Evolutionary conservation across 2,888 invertebrate genomes (phyloP).

Genomic region (Hirtodrosophila trivittata): DNA sequence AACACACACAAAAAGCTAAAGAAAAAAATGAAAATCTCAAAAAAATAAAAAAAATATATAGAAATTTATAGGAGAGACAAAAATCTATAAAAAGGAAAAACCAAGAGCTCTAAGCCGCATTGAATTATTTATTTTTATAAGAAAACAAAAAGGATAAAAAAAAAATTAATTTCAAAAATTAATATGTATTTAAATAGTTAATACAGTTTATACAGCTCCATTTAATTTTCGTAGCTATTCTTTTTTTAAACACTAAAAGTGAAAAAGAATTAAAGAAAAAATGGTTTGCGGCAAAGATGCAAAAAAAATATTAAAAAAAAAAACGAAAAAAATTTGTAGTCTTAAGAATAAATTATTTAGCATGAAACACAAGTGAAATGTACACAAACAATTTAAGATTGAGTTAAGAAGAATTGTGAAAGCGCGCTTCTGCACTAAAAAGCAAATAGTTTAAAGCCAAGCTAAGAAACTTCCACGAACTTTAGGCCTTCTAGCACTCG

Average conservation of each 20-base stretch:
- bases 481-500: conserved; percentile 44
- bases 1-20: conserved; percentile 6
- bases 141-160: conserved; percentile 50
- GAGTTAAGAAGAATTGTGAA: conserved; percentile 55
- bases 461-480: conserved; percentile 46
- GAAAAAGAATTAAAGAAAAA: conserved; percentile 33
- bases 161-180: conserved; percentile 61
- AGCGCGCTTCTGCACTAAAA: conserved; percentile 59
- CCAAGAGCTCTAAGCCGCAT: conserved; percentile 78
- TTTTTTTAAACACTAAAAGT: conserved; percentile 64
- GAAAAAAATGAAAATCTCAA: conserved; percentile 18
- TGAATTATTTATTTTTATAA: conserved; percentile 78
- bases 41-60: conserved; percentile 24
- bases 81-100: conserved; percentile 60
- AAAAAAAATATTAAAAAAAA: conserved; percentile 29
- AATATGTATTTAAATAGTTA: conserved; percentile 53
- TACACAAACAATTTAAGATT: conserved; percentile 36
- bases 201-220: conserved; percentile 41
- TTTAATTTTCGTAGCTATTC: conserved; percentile 34
- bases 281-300: conserved; percentile 41
- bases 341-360: conserved; percentile 31
- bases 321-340: conserved; percentile 16
- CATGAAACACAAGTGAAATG: conserved; percentile 36
- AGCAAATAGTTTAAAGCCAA: conserved; percentile 63
- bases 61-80: conserved; percentile 20